These are phyloP conservation scores for Taenioides sp. DNA, from an alignment of 2,797 vertebrate species.

Conservation along the genomic window DNA sequence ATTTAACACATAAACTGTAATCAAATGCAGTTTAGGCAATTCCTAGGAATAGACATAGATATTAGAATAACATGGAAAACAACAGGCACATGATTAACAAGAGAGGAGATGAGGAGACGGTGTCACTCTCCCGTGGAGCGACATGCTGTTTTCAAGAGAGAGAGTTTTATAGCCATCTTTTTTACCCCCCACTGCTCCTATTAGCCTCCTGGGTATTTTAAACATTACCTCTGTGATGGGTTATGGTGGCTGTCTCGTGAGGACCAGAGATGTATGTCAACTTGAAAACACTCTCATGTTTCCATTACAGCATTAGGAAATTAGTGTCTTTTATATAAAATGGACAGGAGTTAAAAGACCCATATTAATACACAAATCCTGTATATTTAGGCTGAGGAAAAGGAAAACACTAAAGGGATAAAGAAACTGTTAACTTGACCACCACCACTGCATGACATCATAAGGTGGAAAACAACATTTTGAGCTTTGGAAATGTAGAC, in stretches of 20 bases:
- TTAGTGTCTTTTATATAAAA: not conserved
- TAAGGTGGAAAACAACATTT: too few relatives aligned
- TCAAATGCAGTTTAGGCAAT: not conserved
- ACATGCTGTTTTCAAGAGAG: not conserved
- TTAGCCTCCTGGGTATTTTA: not conserved
- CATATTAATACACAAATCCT: too few relatives aligned
- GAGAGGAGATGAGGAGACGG: not conserved
- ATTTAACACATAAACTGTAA: not conserved
- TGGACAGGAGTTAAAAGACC: too few relatives aligned
- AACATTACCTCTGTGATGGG: not conserved
- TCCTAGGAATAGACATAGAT: not conserved
- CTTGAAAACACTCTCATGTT: not conserved
- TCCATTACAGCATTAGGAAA: not conserved
- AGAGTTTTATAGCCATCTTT: not conserved
- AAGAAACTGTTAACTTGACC: too few relatives aligned
- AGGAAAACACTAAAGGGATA: too few relatives aligned
- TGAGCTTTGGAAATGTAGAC: too few relatives aligned
- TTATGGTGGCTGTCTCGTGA: not conserved
- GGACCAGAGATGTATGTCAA: not conserved
- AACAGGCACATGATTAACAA: not conserved
- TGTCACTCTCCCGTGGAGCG: not conserved
- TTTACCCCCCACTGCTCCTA: not conserved
- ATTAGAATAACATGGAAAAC: not conserved
- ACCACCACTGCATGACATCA: too few relatives aligned
- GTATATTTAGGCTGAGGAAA: too few relatives aligned